Evolutionary conservation across 1,140 invertebrate genomes (phyloP).

Genomic region (Caenorhabditis inopinata): DNA sequence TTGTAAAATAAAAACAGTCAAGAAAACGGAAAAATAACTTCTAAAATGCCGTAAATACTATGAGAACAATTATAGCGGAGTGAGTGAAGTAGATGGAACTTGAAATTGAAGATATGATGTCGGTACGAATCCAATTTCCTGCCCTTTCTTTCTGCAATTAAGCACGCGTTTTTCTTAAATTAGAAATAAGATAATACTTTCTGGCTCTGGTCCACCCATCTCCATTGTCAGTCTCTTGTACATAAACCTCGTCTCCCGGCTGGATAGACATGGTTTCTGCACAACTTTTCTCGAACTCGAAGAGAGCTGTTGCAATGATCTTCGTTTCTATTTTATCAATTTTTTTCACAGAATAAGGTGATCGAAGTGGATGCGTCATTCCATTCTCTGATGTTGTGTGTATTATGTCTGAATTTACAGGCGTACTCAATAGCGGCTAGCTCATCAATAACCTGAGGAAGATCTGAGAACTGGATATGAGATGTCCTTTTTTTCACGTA

Average conservation of each 20-base stretch:
- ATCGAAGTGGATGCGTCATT: too few species aligned
- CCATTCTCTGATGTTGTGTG: too few species aligned
- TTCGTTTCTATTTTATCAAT: background rate
- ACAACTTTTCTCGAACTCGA: background rate
- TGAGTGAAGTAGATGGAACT: background rate
- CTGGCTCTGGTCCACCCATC: background rate
- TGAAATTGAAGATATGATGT: slow-evolving; percentile 7
- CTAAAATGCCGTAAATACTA: too few species aligned
- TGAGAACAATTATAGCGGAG: background rate
- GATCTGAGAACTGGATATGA: background rate
- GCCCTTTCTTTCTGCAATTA: background rate
- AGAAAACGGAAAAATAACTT: too few species aligned
- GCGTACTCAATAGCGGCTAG: too few species aligned
- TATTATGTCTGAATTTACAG: too few species aligned
- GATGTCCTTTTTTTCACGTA: background rate
- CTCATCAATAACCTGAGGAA: too few species aligned
- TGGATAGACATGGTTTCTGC: background rate
- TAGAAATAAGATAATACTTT: background rate
- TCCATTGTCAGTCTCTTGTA: background rate
- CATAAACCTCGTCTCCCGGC: background rate
- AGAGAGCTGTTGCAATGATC: background rate
- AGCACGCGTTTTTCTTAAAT: too few species aligned
- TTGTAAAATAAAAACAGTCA: too few species aligned
- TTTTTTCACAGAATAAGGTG: background rate
- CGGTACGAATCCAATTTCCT: background rate